Base-by-base conservation (phyloP, 2,113 vertebrate species). In the Hippocampus guttulatus region DNA sequence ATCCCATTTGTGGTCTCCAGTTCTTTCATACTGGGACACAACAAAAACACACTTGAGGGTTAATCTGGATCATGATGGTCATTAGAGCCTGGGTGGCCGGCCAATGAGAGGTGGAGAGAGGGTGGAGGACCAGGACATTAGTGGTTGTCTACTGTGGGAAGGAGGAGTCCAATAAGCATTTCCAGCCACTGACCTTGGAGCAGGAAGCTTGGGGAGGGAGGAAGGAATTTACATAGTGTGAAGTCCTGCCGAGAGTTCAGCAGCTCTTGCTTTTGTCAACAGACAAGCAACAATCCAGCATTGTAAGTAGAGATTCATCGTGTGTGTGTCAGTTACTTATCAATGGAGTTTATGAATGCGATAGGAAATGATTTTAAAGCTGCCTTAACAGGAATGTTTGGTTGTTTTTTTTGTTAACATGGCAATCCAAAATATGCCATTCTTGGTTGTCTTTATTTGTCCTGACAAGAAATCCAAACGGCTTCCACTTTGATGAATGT, bases 21-120 rank as follows among this genome's bases (percentile, higher is more conserved):
- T 67, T 61, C n/a, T 38, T 6, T 54, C 18, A 38, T 15, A n/a
- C 63, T n/a, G 23, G 68, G 57, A 71, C 72, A 70, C 81, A 74
- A 70, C 81, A 81, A 73, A 75, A 77, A 79, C 81, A 84, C 85
- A 81, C 82, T 76, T 83, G 79, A 63, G 81, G 84, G 87, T 88
- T 90, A 89, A 90, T 90, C 88, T 89, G 85, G 90, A 86, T 90
- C 85, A 85, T 77, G 84, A 77, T 25, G 77, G 78, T 88, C 82
- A 88, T 89, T 87, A 89, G 76, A 74, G 71, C 68, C 69, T 21
- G 67, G 64, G 75, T 76, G 76, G 86, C 75, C 80, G 54, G 76
- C 76, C 73, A 72, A 74, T 73, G 71, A 27, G 76, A 30, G 9
- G 43, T 4, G 52, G 16, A 23, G 67, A 14, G 47, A 47, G 65